Evolutionary conservation across 2,888 invertebrate species (phyloP).

Genomic region (Drosophila mayaguana): DNA sequence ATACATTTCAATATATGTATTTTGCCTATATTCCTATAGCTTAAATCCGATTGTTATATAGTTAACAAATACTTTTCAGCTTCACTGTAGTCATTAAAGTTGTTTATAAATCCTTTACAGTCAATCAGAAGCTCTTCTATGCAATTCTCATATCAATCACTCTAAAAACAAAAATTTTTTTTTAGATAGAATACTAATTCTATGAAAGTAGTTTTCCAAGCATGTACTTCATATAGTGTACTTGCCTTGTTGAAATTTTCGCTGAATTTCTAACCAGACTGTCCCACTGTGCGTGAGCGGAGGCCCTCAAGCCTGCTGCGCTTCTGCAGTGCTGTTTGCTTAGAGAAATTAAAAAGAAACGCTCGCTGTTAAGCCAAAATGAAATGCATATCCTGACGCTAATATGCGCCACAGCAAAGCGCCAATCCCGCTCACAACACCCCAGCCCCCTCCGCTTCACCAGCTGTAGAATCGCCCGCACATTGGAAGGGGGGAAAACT

Average conservation of each 20-base stretch:
- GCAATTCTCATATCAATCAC: neutral
- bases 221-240: neutral
- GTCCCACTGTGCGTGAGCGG: conserved; percentile 4
- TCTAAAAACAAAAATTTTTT: no score
- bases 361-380: conserved; percentile 51
- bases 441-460: neutral
- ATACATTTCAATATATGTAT: no score
- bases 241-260: neutral
- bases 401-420: conserved; percentile 33
- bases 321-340: conserved; percentile 36
- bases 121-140: neutral
- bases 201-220: neutral
- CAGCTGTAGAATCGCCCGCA: neutral
- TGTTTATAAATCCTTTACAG: neutral
- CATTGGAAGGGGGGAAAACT: conserved; percentile 24
- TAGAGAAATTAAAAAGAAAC: conserved; percentile 43
- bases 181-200: no score
- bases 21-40: no score
- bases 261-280: neutral
- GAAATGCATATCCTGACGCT: conserved; percentile 60
- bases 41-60: no score
- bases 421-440: neutral
- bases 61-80: no score
- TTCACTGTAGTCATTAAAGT: neutral
- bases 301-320: conserved; percentile 6